phyloP scores from a whole-genome alignment of 2,113 vertebrate genomes.

The Oxyruncus cristatus region DNA sequence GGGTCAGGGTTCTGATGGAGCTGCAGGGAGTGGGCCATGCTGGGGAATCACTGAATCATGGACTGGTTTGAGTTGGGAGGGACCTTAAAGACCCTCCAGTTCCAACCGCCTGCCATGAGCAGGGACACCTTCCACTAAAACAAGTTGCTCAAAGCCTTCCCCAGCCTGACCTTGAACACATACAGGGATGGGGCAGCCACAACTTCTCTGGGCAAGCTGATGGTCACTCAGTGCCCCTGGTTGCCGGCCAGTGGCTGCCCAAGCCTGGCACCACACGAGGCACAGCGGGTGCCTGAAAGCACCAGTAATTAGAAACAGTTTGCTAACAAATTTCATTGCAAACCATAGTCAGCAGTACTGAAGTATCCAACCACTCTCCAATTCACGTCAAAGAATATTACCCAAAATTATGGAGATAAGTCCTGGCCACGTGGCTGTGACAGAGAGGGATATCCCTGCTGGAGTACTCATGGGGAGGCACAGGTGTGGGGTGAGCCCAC shows the following conservation, averaged over 20 bases:
- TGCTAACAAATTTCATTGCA: not conserved
- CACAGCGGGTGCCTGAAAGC: conserved; percentile 16
- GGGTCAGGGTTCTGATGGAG: not conserved
- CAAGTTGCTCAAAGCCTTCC: rapidly evolving
- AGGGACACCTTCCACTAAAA: rapidly evolving
- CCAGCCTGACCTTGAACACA: not conserved
- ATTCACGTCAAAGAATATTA: rapidly evolving
- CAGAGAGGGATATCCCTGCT: not conserved
- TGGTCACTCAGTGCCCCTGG: not conserved
- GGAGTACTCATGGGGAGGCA: rapidly evolving
- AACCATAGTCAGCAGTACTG: not conserved
- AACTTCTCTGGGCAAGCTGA: not conserved
- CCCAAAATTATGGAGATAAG: rapidly evolving
- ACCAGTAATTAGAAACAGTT: not conserved
- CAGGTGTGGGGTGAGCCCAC: rapidly evolving
- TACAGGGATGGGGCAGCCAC: not conserved
- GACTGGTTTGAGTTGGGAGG: not conserved
- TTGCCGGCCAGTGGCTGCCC: not conserved
- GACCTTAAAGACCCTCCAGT: not conserved
- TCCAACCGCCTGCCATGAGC: not conserved
- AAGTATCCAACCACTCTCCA: not conserved
- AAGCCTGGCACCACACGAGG: not conserved
- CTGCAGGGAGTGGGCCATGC: not conserved
- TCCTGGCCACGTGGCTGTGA: not conserved
- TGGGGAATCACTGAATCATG: not conserved